Conservation (phyloP, 2,888 invertebrate genomes). For the Harpalus rubripes region DNA sequence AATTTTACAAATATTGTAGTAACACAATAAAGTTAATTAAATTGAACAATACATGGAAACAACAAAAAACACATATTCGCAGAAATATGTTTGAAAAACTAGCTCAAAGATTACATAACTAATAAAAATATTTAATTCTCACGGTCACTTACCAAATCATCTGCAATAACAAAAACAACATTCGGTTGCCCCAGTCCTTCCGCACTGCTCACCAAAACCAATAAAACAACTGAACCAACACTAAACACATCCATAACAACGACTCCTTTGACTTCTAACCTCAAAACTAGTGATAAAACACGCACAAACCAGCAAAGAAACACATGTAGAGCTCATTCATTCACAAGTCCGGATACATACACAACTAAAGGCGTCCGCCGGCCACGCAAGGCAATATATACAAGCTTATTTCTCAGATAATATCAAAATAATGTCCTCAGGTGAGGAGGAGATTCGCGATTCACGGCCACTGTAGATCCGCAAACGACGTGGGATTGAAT, state of each 20-base stretch:
- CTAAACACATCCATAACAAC: conserved; percentile 35
- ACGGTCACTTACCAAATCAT: conserved; percentile 84
- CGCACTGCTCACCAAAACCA: conserved; percentile 21
- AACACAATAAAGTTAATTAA: background rate
- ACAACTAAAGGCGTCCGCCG: conserved; percentile 47
- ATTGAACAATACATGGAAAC: conserved; percentile 4
- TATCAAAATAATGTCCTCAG: conserved; percentile 64
- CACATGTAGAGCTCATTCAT: conserved; percentile 35
- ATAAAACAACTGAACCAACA: conserved; percentile 45
- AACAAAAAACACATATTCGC: background rate
- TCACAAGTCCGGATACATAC: conserved; percentile 35
- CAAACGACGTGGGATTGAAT: conserved; percentile 44
- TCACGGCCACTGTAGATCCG: conserved; percentile 64
- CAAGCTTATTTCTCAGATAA: conserved; percentile 61
- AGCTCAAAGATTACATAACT: background rate
- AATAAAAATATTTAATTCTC: conserved; percentile 7
- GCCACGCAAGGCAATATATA: conserved; percentile 56
- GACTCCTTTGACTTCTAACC: conserved; percentile 33
- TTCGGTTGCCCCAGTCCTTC: conserved; percentile 77
- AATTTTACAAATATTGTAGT: background rate
- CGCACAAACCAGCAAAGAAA: background rate
- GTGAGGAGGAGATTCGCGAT: conserved; percentile 27
- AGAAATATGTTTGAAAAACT: background rate
- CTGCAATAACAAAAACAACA: conserved; percentile 87
- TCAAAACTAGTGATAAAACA: background rate